Evolutionary conservation across 1,140 invertebrate genomes (phyloP).

Genomic region (Lasioglossum baleicum): DNA sequence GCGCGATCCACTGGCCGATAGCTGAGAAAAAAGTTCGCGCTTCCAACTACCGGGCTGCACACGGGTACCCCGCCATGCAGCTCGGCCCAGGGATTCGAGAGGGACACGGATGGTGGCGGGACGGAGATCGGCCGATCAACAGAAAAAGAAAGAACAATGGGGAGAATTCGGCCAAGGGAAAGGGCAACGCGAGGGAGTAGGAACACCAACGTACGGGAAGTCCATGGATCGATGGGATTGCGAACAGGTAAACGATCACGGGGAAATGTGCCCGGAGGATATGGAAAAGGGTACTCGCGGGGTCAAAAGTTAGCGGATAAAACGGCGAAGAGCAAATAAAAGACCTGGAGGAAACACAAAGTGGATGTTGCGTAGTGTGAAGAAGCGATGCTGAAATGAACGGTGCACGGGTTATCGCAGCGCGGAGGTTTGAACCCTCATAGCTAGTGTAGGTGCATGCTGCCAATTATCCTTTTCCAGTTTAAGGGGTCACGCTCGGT

Average conservation of each 20-base stretch:
- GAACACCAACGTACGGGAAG: neutral
- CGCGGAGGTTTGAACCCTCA: neutral
- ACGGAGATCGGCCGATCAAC: too few relatives aligned
- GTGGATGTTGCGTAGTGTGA: slow-evolving; percentile 27
- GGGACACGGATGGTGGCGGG: neutral
- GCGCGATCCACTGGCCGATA: slow-evolving; percentile 77
- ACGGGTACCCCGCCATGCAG: slow-evolving; percentile 18
- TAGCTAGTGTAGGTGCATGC: neutral
- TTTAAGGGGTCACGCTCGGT: too few relatives aligned
- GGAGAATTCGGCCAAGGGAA: too few relatives aligned
- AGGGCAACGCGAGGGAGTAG: neutral
- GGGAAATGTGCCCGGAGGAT: too few relatives aligned
- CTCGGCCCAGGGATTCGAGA: slow-evolving; percentile 4
- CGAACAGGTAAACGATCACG: neutral
- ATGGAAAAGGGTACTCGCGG: neutral
- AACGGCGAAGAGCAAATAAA: slow-evolving; percentile 3
- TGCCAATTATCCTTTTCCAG: too few relatives aligned
- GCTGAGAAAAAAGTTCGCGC: slow-evolving; percentile 70
- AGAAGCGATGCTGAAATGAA: slow-evolving; percentile 23
- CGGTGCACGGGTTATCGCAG: neutral
- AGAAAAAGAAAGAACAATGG: too few relatives aligned
- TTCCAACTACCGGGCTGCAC: slow-evolving; percentile 74
- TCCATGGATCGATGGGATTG: neutral
- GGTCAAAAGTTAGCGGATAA: neutral
- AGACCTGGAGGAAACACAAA: neutral